phyloP scores from a whole-genome alignment of 1,140 invertebrate species.

The Ceratoteleas bidentatus region DNA sequence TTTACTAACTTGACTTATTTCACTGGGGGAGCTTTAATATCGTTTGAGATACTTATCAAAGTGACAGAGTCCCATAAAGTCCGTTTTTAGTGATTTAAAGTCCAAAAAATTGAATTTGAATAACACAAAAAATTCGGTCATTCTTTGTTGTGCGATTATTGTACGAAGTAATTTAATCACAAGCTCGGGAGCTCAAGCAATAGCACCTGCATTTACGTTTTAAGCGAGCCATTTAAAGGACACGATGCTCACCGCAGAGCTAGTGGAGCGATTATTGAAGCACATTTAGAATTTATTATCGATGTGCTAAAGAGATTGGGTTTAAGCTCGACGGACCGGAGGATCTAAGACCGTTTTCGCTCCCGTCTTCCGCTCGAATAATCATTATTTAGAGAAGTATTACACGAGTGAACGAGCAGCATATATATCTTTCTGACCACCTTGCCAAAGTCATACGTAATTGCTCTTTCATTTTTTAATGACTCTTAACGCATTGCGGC shows the following conservation, averaged over 20 bases:
- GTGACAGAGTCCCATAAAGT: no score
- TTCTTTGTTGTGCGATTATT: conserved; percentile 29
- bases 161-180: conserved; percentile 41
- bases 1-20: no score
- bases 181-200: conserved; percentile 39
- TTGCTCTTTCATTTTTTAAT: conserved; percentile 59
- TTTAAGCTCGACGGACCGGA: conserved; percentile 45
- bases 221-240: conserved; percentile 44
- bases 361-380: conserved; percentile 66
- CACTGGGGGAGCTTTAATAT: no score
- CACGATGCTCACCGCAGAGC: conserved; percentile 43
- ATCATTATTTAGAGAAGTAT: conserved; percentile 69
- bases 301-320: conserved; percentile 70
- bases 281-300: conserved; percentile 69
- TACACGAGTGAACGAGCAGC: conserved; percentile 58
- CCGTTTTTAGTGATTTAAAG: no score
- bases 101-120: not conserved
- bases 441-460: conserved; percentile 51
- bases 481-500: conserved; percentile 38
- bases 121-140: not conserved
- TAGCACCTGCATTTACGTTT: conserved; percentile 39
- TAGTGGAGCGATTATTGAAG: conserved; percentile 51
- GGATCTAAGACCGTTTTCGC: conserved; percentile 43
- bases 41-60: no score
- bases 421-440: conserved; percentile 55